Evolutionary conservation across 2,888 invertebrate species (phyloP), one percentile per base, ranked within the genome.

Genomic region (Coenonympha arcania): DNA sequence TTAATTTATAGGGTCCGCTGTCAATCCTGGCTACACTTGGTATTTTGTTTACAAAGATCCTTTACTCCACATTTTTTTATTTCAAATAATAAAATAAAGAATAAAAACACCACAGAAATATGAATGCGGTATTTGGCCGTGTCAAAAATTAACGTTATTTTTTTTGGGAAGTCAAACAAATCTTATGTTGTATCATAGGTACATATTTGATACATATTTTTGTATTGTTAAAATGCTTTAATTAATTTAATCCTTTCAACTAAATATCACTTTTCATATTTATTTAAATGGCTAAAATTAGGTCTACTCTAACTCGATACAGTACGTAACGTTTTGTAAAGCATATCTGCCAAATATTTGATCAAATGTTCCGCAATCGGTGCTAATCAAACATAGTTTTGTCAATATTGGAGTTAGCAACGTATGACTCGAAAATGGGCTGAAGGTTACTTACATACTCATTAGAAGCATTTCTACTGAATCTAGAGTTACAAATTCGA

Each of bases 341-440:
- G 4, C n/a, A 19, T 48, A 22, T 4, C 1, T 13, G 20, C 20
- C 24, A 39, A 39, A 53, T 54, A 48, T 55, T 57, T 57, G 48
- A 50, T 37, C 51, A 47, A 54, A 47, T 36, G 37, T 50, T 48
- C 47, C 11, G 45, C 48, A 54, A 56, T 48, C 48, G 36, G 22
- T 34, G 48, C 41, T 24, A 48, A 40, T 36, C 47, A 50, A 55
- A 55, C 33, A 48, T n/a, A 3, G 43, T 18, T 44, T 19, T 43
- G 52, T 52, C 48, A 57, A 57, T 57, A 57, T 57, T 57, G 31
- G 30, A 45, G 48, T 52, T 51, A 56, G 47, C 50, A 28, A 39
- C 42, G 33, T 15, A 41, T 44, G 50, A 52, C 46, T 50, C 48
- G 45, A 55, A 41, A 48, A 31, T 45, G 33, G 33, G 46, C 41